A percentile compares a stretch with the other conserved stretches of the same genome.
Conservation (phyloP, 1,140 invertebrate species). For the Ips typographus region DNA sequence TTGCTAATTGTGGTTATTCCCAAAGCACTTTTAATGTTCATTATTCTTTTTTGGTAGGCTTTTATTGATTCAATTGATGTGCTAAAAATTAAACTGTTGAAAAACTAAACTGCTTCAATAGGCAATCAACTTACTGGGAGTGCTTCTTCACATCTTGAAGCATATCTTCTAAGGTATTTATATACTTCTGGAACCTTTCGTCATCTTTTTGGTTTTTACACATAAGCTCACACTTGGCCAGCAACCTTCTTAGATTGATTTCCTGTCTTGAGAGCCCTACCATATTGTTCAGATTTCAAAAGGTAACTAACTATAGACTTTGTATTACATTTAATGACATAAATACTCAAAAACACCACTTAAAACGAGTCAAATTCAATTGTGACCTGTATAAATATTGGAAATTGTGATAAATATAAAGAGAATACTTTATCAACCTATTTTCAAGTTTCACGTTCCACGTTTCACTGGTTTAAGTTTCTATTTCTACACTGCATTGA, state of each 20-base stretch:
- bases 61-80: conserved; percentile 38
- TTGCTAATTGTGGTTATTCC: conserved; percentile 39
- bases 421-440: no score
- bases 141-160: conserved; percentile 63
- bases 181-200: conserved; percentile 72
- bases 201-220: conserved; percentile 68
- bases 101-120: neutral
- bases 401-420: no score
- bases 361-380: no score
- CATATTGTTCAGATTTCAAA: neutral
- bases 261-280: conserved; percentile 62
- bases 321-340: no score
- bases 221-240: conserved; percentile 70
- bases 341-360: no score
- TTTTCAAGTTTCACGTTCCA: no score
- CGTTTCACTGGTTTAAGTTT: no score
- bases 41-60: conserved; percentile 41
- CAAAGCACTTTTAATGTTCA: conserved; percentile 35
- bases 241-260: conserved; percentile 68
- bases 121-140: conserved; percentile 56
- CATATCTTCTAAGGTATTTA: conserved; percentile 69
- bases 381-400: no score
- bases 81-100: conserved; percentile 22
- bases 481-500: no score
- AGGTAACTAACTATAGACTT: neutral